These are phyloP conservation scores for Zeus faber DNA, from an alignment of 2,113 vertebrate species.

Conservation along the genomic window DNA sequence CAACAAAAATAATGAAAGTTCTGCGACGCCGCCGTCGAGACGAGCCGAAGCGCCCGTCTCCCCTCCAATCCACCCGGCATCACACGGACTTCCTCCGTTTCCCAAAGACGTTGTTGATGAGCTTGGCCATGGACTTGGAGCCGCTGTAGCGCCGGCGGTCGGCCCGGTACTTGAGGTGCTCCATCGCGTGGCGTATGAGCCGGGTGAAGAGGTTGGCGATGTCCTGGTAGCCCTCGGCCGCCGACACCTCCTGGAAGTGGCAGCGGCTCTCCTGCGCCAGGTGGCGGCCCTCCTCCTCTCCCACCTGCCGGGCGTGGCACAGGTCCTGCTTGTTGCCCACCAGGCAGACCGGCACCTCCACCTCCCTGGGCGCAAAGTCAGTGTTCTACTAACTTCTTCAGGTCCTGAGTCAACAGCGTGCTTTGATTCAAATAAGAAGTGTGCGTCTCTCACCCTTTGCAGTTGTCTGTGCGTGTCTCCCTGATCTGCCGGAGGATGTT, in stretches of 20 bases:
- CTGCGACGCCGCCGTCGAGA: no score
- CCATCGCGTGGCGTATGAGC: constrained; percentile 73
- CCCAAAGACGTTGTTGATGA: constrained; percentile 79
- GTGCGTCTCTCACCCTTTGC: constrained; percentile 69
- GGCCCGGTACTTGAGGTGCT: constrained; percentile 64
- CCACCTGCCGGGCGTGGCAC: constrained; percentile 72
- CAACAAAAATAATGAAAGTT: no score
- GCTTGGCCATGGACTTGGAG: constrained; percentile 77
- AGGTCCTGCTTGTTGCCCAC: constrained; percentile 79
- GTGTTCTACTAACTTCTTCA: background rate
- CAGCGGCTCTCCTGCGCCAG: constrained; percentile 70
- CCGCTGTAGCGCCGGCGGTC: constrained; percentile 74
- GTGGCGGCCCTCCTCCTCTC: constrained; percentile 68
- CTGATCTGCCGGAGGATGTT: constrained; percentile 71
- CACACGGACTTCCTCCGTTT: constrained; percentile 78
- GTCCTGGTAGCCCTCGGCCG: constrained; percentile 75
- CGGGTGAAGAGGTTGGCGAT: constrained; percentile 72
- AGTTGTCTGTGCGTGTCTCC: constrained; percentile 59
- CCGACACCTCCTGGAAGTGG: constrained; percentile 76
- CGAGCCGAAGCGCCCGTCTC: no score
- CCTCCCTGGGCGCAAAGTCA: constrained; percentile 55
- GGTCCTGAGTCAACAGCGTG: background rate
- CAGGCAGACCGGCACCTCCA: constrained; percentile 68
- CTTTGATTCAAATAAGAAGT: background rate
- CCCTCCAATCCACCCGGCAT: no score